phyloP scores from a whole-genome alignment of 2,888 invertebrate species.

The Leucophora obtusa region DNA sequence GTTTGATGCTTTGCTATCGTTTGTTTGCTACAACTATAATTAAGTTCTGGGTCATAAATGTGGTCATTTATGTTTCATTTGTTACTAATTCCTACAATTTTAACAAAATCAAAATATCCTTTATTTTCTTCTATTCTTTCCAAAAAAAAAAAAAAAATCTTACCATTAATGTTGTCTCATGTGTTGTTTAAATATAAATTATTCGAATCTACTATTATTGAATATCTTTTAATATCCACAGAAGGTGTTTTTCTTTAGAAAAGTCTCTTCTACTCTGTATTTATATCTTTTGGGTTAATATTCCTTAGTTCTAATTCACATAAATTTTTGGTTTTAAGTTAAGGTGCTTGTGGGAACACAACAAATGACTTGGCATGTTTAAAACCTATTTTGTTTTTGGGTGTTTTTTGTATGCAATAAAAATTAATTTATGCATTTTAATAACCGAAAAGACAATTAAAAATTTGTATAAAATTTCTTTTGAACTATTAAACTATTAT shows the following conservation, averaged over 20 bases:
- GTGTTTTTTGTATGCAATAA: conserved; percentile 46
- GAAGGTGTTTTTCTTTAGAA: conserved; percentile 55
- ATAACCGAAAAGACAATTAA: conserved; percentile 72
- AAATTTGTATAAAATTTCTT: conserved; percentile 56
- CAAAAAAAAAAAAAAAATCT: conserved; percentile 31
- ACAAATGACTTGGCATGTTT: conserved; percentile 54
- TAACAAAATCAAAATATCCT: conserved; percentile 32
- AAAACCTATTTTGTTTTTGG: conserved; percentile 50
- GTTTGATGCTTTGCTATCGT: conserved; percentile 12
- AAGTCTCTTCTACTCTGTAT: conserved; percentile 23
- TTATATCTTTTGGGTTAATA: conserved; percentile 43
- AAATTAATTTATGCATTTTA: conserved; percentile 76
- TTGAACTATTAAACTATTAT: conserved; percentile 49
- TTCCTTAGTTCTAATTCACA: conserved; percentile 42
- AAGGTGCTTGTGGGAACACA: conserved; percentile 11
- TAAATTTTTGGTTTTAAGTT: conserved; percentile 54
- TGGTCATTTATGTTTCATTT: conserved; percentile 73
- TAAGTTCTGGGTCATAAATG: conserved; percentile 71
- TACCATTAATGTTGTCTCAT: conserved; percentile 56
- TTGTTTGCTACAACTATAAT: conserved; percentile 44
- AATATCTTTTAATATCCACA: conserved; percentile 55
- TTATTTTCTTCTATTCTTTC: conserved; percentile 10
- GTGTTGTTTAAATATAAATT: conserved; percentile 52
- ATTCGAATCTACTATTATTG: conserved; percentile 37
- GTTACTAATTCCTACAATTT: conserved; percentile 40